Conservation (phyloP, 2,113 vertebrate genomes). For the Alligator sinensis region DNA sequence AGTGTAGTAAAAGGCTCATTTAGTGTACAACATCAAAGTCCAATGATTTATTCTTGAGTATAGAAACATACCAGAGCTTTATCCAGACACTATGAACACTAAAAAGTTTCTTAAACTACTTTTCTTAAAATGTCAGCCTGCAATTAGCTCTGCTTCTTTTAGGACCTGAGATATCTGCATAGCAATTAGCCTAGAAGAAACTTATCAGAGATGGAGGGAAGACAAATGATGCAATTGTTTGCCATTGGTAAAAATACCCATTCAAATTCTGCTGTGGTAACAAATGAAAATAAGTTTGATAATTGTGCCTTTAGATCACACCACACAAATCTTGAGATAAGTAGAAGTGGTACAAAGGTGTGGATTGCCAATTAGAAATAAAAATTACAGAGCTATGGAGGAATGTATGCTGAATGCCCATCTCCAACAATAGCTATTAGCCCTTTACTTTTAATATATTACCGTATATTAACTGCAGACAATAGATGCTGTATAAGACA, state of each 20-base stretch:
- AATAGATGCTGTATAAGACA: not conserved
- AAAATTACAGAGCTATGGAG: not conserved
- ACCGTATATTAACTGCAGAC: not conserved
- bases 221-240: not conserved
- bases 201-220: not conserved
- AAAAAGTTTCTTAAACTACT: not conserved
- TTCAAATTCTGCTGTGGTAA: not conserved
- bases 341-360: not conserved
- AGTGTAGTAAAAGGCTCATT: rapidly evolving
- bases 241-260: not conserved
- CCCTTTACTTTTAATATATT: not conserved
- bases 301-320: not conserved
- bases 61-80: not conserved
- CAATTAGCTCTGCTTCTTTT: not conserved
- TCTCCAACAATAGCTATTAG: not conserved
- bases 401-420: not conserved
- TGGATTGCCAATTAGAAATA: not conserved
- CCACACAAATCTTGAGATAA: not conserved
- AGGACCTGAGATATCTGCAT: not conserved
- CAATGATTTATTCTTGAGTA: not conserved
- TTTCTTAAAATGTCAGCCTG: rapidly evolving
- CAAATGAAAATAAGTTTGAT: not conserved
- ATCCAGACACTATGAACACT: not conserved
- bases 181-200: not conserved
- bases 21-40: not conserved